Conservation (phyloP, 2,888 invertebrate genomes). For the Pseudococcus longispinus region DNA sequence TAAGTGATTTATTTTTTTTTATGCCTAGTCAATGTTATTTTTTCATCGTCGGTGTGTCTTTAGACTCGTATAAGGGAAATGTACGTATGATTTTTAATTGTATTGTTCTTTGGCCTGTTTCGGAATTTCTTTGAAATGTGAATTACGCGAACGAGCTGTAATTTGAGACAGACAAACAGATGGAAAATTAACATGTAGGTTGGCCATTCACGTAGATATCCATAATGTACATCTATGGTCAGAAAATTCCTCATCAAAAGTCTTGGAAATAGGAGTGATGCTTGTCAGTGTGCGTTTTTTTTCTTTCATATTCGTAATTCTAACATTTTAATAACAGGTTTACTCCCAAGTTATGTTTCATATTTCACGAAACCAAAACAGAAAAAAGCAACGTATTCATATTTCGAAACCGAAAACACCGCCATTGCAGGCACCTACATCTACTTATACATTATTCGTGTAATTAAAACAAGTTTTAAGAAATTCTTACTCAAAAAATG, state of each 20-base stretch:
- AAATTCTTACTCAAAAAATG: conserved; percentile 8
- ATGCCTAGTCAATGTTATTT: neutral
- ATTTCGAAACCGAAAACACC: neutral
- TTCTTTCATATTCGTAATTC: neutral
- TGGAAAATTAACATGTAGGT: neutral
- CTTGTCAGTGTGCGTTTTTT: neutral
- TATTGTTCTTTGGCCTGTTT: neutral
- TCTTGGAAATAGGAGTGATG: too few relatives aligned
- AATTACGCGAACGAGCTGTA: conserved; percentile 5
- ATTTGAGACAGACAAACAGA: neutral
- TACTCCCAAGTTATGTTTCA: neutral
- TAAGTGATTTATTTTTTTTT: neutral
- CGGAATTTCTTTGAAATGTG: neutral
- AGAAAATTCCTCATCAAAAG: neutral
- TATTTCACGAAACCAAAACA: conserved; percentile 4
- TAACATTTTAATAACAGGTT: conserved; percentile 22
- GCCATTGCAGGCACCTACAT: neutral
- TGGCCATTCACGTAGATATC: neutral
- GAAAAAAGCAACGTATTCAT: neutral
- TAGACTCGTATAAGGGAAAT: neutral
- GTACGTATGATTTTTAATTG: neutral
- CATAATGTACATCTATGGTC: neutral
- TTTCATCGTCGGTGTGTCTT: neutral
- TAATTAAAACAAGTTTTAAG: conserved; percentile 24
- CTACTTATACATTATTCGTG: neutral